Conservation (phyloP, 2,113 vertebrate species). For the Fulmarus glacialis region DNA sequence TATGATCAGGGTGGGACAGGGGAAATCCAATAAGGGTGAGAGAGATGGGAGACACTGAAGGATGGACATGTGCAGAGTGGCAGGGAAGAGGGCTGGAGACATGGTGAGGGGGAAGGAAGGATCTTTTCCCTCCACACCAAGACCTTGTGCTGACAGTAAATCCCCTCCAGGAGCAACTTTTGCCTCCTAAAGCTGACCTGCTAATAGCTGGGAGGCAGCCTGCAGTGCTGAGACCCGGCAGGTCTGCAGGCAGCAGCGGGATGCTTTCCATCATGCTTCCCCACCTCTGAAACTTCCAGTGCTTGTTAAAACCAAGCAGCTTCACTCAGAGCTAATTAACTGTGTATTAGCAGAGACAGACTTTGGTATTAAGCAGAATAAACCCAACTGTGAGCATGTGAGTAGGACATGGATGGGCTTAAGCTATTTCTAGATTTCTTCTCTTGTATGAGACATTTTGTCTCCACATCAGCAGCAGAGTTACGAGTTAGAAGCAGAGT, state of each 20-base stretch:
- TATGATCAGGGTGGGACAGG: neutral
- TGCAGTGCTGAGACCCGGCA: neutral
- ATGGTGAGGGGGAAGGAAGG: neutral
- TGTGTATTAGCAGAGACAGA: neutral
- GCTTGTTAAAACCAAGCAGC: neutral
- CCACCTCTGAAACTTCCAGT: neutral
- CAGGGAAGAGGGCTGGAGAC: neutral
- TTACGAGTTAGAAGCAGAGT: neutral
- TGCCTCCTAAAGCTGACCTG: neutral
- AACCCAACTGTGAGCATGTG: neutral
- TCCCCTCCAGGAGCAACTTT: neutral
- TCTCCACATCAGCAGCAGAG: neutral
- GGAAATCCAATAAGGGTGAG: neutral
- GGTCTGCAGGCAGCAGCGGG: neutral
- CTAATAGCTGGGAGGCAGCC: neutral
- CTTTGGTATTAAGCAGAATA: neutral
- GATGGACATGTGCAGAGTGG: neutral
- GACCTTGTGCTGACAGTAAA: neutral
- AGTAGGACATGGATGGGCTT: neutral
- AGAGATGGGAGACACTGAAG: neutral
- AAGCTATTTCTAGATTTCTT: neutral
- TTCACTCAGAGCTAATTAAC: neutral
- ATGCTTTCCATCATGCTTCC: neutral
- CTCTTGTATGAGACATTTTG: rapidly evolving
- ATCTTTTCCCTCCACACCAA: neutral